These are phyloP conservation scores for Geococcyx californianus DNA, from an alignment of 2,113 vertebrate species.

Conservation along the genomic window DNA sequence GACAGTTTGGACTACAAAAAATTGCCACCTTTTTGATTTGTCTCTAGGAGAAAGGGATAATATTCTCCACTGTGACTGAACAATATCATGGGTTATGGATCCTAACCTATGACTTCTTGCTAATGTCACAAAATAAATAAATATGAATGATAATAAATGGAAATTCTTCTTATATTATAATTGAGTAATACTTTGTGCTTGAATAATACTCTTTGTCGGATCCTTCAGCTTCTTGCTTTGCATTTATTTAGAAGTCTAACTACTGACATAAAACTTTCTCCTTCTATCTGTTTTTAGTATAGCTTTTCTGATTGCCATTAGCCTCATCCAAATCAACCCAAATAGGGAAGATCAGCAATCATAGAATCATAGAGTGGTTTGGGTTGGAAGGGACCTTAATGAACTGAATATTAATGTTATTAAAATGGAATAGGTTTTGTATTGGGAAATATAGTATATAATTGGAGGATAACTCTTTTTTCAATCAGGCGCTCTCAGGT, in stretches of 20 bases:
- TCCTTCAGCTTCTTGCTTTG: background rate
- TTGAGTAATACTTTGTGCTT: background rate
- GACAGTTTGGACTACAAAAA: background rate
- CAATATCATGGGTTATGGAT: background rate
- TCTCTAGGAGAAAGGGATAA: background rate
- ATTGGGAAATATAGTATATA: background rate
- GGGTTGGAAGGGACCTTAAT: background rate
- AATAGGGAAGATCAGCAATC: background rate
- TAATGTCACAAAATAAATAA: background rate
- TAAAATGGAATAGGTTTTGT: background rate
- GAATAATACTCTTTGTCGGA: background rate
- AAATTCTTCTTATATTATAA: background rate
- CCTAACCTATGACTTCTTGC: background rate
- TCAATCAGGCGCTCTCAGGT: background rate
- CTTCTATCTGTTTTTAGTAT: background rate
- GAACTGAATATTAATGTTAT: background rate
- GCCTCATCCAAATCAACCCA: background rate
- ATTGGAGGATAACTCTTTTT: background rate
- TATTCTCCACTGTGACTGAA: background rate
- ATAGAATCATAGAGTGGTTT: too few species aligned
- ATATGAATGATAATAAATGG: background rate
- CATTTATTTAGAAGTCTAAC: background rate
- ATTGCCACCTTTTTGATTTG: background rate
- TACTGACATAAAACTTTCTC: background rate
- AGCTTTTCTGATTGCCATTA: background rate